Percentiles rank a stretch among this genome's conserved stretches.
phyloP scores from a whole-genome alignment of 37 sponge, comb jelly and placozoan genomes.

The Oscarella lobularis region DNA sequence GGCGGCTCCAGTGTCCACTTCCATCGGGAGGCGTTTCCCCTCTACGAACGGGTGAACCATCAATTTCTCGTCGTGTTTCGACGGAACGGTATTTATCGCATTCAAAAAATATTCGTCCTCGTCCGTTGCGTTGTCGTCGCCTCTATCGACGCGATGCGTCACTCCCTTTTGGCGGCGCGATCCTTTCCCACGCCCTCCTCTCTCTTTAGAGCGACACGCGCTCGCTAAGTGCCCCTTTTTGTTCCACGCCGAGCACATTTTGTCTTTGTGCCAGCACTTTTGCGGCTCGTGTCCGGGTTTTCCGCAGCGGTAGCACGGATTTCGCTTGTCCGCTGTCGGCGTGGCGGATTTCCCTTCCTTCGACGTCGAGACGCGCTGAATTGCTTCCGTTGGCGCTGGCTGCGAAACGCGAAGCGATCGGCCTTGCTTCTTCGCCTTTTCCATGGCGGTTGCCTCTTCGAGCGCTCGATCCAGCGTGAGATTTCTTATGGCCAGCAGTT shows the following conservation, averaged over 20 bases:
- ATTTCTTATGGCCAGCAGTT: slow-evolving; percentile 12
- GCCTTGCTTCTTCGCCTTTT: slow-evolving; percentile 17
- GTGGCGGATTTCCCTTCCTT: no score
- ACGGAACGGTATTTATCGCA: background rate
- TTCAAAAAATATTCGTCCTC: background rate
- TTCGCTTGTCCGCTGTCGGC: background rate
- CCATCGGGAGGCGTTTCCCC: background rate
- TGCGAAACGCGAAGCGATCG: background rate
- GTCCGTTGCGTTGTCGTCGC: no score
- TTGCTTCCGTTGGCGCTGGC: no score
- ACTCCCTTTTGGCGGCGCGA: background rate
- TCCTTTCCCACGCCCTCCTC: background rate
- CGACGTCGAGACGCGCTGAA: no score
- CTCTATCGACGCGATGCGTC: no score
- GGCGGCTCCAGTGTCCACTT: background rate
- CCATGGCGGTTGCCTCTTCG: slow-evolving; percentile 23
- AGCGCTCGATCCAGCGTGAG: slow-evolving; percentile 12
- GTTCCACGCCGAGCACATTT: slow-evolving; percentile 13
- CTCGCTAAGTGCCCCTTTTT: slow-evolving; percentile 29
- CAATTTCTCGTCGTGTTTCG: background rate
- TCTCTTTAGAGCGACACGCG: slow-evolving; percentile 15
- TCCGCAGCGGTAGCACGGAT: slow-evolving; percentile 27
- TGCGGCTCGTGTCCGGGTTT: slow-evolving; percentile 7
- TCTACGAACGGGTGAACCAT: background rate
- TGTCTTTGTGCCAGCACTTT: slow-evolving; percentile 17